Base-by-base conservation (phyloP, 2,888 invertebrate species). In the Perithous albicinctus region DNA sequence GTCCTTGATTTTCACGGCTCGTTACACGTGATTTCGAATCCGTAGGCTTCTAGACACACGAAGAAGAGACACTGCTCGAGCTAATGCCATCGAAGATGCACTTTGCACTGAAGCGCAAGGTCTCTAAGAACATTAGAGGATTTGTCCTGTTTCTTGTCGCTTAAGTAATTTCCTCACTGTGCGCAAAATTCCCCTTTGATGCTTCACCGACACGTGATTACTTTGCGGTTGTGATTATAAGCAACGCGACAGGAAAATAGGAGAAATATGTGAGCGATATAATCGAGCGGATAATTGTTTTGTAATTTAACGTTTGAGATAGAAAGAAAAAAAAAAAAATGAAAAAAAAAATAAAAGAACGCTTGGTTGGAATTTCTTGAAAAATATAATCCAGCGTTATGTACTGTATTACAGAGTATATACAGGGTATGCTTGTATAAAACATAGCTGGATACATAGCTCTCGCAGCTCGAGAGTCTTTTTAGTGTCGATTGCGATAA, bases 1-100 rank as follows among this genome's bases (percentile, higher is more conserved):
- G 74, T 78, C 77, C 84, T 84, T 86, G 83, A 88, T 90, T 90
- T 90, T 89, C 88, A 90, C 86, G 88, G 87, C 85, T 88, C 87
- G 88, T 90, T 89, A 87, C 88, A 84, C 86, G 84, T 83, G 88
- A 84, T 80, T 87, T 86, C 84, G 85, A 84, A 85, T 86, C n/a
- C 85, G 84, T 75, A 79, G n/a, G 15, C 43, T 66, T 29, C 18
- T 6, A 48, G 51, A 12, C n/a, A 12, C 6, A 18, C 15, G 35
- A 59, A 46, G 64, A 76, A 67, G 23, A 10, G 6, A 8, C 7
- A 61, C 75, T 26, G n/a, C 46, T 66, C 46, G 29, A 76, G 18
- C 8, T n/a, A n/a, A 29, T 20, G 54, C 35, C 23, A 56, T 56
- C 23, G 20, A 32, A 26, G 32, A 23, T 74, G 61, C 26, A 38